Conservation (phyloP, 2,888 invertebrate species). For the Torymus auratus region DNA sequence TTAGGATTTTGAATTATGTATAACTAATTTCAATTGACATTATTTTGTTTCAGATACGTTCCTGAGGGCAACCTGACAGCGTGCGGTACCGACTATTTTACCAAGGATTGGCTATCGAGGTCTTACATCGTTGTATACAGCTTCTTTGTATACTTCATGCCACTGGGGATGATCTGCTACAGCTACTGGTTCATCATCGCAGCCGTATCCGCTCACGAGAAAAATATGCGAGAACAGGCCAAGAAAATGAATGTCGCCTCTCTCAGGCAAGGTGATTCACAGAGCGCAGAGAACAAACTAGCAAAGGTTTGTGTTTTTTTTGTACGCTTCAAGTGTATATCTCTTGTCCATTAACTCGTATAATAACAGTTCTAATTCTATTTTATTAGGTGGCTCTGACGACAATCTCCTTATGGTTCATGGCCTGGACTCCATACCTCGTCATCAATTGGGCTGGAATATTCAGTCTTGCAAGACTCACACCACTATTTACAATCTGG, state of each 20-base stretch:
- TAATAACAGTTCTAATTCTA: background rate
- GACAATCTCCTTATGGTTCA: slow-evolving; percentile 82
- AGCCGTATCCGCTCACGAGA: slow-evolving; percentile 91
- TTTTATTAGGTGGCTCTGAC: slow-evolving; percentile 79
- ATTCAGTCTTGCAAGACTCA: slow-evolving; percentile 85
- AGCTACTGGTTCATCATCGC: slow-evolving; percentile 90
- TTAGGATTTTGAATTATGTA: no score
- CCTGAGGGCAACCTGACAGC: slow-evolving; percentile 97
- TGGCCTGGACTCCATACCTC: slow-evolving; percentile 84
- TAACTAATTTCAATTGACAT: no score
- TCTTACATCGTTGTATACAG: slow-evolving; percentile 89
- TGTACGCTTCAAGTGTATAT: background rate
- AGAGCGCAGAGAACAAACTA: slow-evolving; percentile 90
- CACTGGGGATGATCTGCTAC: slow-evolving; percentile 88
- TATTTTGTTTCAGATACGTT: slow-evolving; percentile 82
- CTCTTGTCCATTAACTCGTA: no score
- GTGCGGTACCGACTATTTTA: slow-evolving; percentile 92
- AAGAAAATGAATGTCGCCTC: slow-evolving; percentile 96
- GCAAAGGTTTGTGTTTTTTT: slow-evolving; percentile 81
- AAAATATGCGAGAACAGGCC: slow-evolving; percentile 91
- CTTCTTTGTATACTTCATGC: slow-evolving; percentile 87
- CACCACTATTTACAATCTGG: slow-evolving; percentile 91
- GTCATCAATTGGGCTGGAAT: slow-evolving; percentile 90
- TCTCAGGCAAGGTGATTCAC: slow-evolving; percentile 85
- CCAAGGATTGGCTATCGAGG: slow-evolving; percentile 85